Base-by-base conservation (phyloP, 2,797 vertebrate genomes). In the Halcyon leucocephala region DNA sequence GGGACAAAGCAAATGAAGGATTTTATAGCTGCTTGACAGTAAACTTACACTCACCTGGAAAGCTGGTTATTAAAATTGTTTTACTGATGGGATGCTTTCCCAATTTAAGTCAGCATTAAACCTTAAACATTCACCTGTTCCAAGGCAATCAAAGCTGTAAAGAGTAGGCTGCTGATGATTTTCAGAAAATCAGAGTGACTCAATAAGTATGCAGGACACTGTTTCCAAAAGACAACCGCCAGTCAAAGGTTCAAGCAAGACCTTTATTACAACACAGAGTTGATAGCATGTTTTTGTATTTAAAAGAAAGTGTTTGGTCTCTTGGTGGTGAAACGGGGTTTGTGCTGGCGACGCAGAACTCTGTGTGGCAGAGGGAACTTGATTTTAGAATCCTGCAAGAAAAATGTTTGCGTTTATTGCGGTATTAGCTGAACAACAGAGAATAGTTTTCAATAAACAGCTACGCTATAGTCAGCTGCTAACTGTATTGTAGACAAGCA, bases 251-350 rank as follows among this genome's bases (percentile, higher is more conserved):
- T 94, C 85, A 62, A 64, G 21, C 55, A 92, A 86, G 79, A 89
- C 49, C 85, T 97, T 97, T 97, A 97, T 95, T 97, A 80, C 79
- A 93, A 95, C 86, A 77, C 81, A 39, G 66, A 91, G 83, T 6
- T 76, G 71, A 81, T 2, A 54, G 57, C 72, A 64, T 1, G 2
- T 42, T 81, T 76, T 61, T 24, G 18, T 21, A 72, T 89, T 98
- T 98, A 99, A 94, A 98, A 99, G 98, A 99, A 99, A 84, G 99
- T 99, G 97, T 99, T 99, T 93, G 99, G 99, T 98, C 99, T 99
- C 99, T 99, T 99, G 98, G 99, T 99, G 97, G 99, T 99, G 98
- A 99, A 99, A 94, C 99, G 99, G 24, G 99, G 99, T 90, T 99
- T 99, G 98, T 99, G 99, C 98, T 99, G 99, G 93, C 98, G 98